These are phyloP conservation scores for Pterostichus madidus DNA, from an alignment of 2,888 invertebrate species.

Conservation along the genomic window DNA sequence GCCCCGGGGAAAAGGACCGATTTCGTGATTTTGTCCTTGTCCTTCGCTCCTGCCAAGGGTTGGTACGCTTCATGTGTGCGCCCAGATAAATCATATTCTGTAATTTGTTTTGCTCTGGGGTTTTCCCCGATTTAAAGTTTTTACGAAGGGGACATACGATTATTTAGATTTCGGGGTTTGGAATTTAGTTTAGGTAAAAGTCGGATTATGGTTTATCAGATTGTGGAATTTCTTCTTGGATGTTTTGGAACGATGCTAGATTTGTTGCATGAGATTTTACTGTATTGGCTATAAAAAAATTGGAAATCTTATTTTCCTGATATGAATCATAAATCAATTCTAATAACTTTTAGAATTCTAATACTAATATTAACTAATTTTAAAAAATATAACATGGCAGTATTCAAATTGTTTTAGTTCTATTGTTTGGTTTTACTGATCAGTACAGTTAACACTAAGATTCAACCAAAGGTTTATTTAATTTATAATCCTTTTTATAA, in stretches of 20 bases:
- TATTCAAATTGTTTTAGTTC: too few relatives aligned
- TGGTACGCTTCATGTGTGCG: conserved; percentile 39
- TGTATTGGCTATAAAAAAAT: background rate
- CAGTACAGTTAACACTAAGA: too few relatives aligned
- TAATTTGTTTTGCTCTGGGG: conserved; percentile 59
- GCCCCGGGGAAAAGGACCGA: conserved; percentile 24
- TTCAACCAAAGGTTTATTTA: too few relatives aligned
- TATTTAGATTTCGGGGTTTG: conserved; percentile 40
- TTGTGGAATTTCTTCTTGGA: background rate
- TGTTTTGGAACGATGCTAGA: background rate
- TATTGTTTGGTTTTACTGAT: too few relatives aligned
- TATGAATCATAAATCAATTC: too few relatives aligned
- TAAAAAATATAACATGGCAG: too few relatives aligned
- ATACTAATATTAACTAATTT: too few relatives aligned
- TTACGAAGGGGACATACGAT: conserved; percentile 48
- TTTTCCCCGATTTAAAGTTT: conserved; percentile 57
- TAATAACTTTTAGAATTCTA: too few relatives aligned
- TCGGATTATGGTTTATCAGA: conserved; percentile 33
- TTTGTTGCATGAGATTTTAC: background rate
- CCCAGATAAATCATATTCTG: conserved; percentile 59
- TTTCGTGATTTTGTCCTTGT: conserved; percentile 5
- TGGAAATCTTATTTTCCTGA: background rate
- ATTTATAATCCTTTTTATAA: too few relatives aligned
- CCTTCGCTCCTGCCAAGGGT: background rate
- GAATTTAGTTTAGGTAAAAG: conserved; percentile 3